Percentiles rank a stretch among this genome's conserved stretches.
Evolutionary conservation across 2,113 vertebrate genomes (phyloP).

Genomic region (Solea solea): DNA sequence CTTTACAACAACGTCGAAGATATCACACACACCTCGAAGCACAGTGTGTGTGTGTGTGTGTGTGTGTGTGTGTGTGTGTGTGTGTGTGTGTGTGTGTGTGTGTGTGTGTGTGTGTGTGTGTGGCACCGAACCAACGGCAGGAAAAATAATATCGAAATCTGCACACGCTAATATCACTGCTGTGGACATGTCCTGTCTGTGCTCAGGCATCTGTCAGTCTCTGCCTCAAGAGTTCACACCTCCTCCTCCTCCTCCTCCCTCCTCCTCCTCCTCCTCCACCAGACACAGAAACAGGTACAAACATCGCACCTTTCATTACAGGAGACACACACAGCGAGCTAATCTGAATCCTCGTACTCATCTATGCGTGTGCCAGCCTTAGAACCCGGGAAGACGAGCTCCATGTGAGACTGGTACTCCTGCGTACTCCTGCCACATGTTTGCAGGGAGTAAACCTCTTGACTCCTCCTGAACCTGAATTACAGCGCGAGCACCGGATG

Average conservation of each 20-base stretch:
- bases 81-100: too few relatives aligned
- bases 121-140: background rate
- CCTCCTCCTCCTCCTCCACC: background rate
- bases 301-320: slow-evolving; percentile 28
- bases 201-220: background rate
- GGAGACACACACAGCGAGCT: slow-evolving; percentile 18
- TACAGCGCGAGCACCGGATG: slow-evolving; percentile 25
- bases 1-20: background rate
- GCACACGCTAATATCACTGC: too few relatives aligned
- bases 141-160: background rate
- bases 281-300: slow-evolving; percentile 27
- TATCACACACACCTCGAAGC: background rate
- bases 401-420: slow-evolving; percentile 67
- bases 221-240: background rate
- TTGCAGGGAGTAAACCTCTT: slow-evolving; percentile 26
- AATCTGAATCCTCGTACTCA: slow-evolving; percentile 12
- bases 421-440: slow-evolving; percentile 64
- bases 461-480: slow-evolving; percentile 53
- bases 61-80: too few relatives aligned
- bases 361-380: background rate
- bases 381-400: slow-evolving; percentile 11
- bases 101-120: too few relatives aligned
- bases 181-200: slow-evolving; percentile 1
- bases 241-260: background rate
- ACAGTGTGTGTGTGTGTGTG: background rate